A percentile compares a stretch with the other conserved stretches of the same genome.
These are phyloP conservation scores for Oryctolagus cuniculus DNA, from an alignment of 2,113 vertebrate species.

Conservation along the genomic window mOryCun1.1 NC_091453.1:120908001-120908500, in stretches of 20 bases:
- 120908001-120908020: neutral
- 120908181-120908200: neutral
- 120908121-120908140: slow-evolving; percentile 15
- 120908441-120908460: neutral
- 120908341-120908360: neutral
- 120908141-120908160: slow-evolving; percentile 44
- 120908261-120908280: slow-evolving; percentile 30
- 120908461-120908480: slow-evolving; percentile 55
- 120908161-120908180: slow-evolving; percentile 55
- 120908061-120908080: neutral
- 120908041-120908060: slow-evolving; percentile 48
- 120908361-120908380: neutral
- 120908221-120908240: slow-evolving; percentile 10
- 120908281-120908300: neutral
- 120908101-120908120: slow-evolving; percentile 35
- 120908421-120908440: neutral
- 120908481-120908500: neutral
- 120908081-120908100: neutral
- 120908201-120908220: slow-evolving; percentile 67
- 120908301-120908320: slow-evolving; percentile 22
- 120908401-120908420: neutral
- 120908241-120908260: neutral
- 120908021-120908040: slow-evolving; percentile 24
- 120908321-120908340: neutral
- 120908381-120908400: slow-evolving; percentile 19